Base-by-base conservation (phyloP, 2,113 vertebrate species). In the Lamprotornis superbus region DNA sequence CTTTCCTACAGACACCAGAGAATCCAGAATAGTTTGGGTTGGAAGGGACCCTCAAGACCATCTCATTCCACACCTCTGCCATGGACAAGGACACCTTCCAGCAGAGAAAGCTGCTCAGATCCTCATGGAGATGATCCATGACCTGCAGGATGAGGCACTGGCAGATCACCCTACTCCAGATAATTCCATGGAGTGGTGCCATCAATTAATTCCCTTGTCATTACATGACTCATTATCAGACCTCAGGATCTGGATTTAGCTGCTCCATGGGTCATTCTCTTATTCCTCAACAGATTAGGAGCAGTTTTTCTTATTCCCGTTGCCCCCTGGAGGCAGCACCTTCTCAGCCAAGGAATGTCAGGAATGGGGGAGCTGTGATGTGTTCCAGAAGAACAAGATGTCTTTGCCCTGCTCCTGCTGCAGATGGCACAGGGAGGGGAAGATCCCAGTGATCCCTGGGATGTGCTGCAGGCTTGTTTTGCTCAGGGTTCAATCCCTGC, bases 381-480 rank as follows among this genome's bases (percentile, higher is more conserved):
- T 30, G 67, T 49, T 42, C 52, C 23, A 46, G 68, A 64, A 78
- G 40, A 47, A 50, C 7, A 1, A 0, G 0, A 5, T 17, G n/a
- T 12, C 59, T 82, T 61, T 86, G 50, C 19, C 12, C 33, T 37
- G 23, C 8, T 93, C 73, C 28, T 7, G 1, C 63, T 47, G 65
- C 21, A 55, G 63, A 11, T 40, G 0, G 1, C 30, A 30, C 88
- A 20, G 49, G 7, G 30, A 87, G 49, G 83, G n/a, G 31, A 74
- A 21, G 57, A 33, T 15, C 56, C 52, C 46, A 33, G 70, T 59
- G 50, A 59, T 6, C 7, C 42, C 3, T 42, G 40, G 40, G 40
- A 0, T 0, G 7, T 44, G 65, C 44, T 60, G 15, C 27, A 63
- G 47, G 15, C 17, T 79, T 60, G 5, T 44, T 92, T 56, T 40